A percentile compares a stretch with the other conserved stretches of the same genome.
phyloP scores from a whole-genome alignment of 2,113 vertebrate genomes.

The Xiphophorus couchianus region DNA sequence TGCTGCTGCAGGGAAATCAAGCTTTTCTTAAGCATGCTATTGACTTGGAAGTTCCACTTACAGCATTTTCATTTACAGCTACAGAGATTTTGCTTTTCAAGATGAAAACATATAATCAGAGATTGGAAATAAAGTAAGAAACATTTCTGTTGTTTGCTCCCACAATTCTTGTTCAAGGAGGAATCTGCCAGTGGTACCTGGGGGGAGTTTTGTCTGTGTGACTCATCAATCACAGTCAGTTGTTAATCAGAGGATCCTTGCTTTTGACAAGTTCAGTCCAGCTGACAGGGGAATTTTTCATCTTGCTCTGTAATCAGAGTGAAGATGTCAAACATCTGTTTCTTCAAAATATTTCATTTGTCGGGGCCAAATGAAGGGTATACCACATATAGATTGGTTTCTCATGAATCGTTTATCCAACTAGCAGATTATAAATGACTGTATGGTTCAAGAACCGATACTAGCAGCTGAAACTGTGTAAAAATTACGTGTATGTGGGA shows the following conservation, averaged over 20 bases:
- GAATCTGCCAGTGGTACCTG: conserved; percentile 16
- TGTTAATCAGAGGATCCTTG: conserved; percentile 78
- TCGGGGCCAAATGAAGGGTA: conserved; percentile 3
- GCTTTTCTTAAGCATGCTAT: not conserved
- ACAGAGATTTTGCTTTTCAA: conserved; percentile 5
- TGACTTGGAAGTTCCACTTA: not conserved
- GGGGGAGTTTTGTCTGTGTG: conserved; percentile 25
- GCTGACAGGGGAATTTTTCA: conserved; percentile 70
- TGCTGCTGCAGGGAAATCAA: not conserved
- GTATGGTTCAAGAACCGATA: not conserved
- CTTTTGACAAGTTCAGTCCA: conserved; percentile 55
- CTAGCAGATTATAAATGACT: conserved; percentile 6
- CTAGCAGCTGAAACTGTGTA: not conserved
- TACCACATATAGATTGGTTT: not conserved
- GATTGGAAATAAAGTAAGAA: not conserved
- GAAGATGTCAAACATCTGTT: conserved; percentile 44
- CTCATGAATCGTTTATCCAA: conserved; percentile 5
- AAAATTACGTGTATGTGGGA: not conserved
- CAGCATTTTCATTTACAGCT: conserved; percentile 14
- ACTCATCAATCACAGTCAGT: conserved; percentile 74
- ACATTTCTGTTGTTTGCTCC: not conserved
- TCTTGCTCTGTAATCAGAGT: conserved; percentile 47
- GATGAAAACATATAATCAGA: conserved; percentile 32
- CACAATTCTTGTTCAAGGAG: conserved; percentile 40
- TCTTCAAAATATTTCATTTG: conserved; percentile 35